Evolutionary conservation across 2,113 vertebrate species (phyloP).

Genomic region (Plotosus lineatus): DNA sequence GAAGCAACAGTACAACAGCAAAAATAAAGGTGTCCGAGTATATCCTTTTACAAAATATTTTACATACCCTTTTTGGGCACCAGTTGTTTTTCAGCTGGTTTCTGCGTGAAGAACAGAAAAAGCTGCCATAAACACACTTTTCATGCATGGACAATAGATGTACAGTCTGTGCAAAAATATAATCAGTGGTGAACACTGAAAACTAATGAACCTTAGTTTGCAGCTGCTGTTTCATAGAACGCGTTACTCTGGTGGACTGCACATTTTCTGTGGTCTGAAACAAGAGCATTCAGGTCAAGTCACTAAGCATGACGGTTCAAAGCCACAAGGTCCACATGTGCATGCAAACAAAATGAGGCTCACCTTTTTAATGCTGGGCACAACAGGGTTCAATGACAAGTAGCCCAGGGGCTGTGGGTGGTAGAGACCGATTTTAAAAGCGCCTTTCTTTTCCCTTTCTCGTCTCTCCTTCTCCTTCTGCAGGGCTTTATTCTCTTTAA

Average conservation of each 20-base stretch:
- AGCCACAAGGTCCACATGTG: background rate
- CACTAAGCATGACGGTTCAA: background rate
- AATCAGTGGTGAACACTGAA: background rate
- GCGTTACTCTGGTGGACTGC: slow-evolving; percentile 67
- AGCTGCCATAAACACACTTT: background rate
- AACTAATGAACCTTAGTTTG: slow-evolving; percentile 58
- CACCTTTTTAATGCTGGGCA: slow-evolving; percentile 66
- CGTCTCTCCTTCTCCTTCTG: slow-evolving; percentile 83
- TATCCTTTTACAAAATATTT: background rate
- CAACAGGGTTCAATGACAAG: slow-evolving; percentile 43
- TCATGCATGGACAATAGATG: background rate
- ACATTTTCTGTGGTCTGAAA: slow-evolving; percentile 22
- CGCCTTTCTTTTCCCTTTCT: slow-evolving; percentile 76
- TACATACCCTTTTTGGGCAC: slow-evolving; percentile 52
- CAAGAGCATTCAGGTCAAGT: background rate
- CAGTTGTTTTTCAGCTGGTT: slow-evolving; percentile 34
- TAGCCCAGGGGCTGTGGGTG: slow-evolving; percentile 64
- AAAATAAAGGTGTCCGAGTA: background rate
- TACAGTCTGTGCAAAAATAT: background rate
- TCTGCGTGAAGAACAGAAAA: slow-evolving; percentile 4
- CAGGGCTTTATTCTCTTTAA: slow-evolving; percentile 86
- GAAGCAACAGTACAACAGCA: background rate
- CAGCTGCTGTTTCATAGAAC: slow-evolving; percentile 68
- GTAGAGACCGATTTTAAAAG: slow-evolving; percentile 86
- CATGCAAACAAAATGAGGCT: slow-evolving; percentile 34